Conservation (phyloP, 2,797 vertebrate genomes). For the Melanotaenia maccullochi region DNA sequence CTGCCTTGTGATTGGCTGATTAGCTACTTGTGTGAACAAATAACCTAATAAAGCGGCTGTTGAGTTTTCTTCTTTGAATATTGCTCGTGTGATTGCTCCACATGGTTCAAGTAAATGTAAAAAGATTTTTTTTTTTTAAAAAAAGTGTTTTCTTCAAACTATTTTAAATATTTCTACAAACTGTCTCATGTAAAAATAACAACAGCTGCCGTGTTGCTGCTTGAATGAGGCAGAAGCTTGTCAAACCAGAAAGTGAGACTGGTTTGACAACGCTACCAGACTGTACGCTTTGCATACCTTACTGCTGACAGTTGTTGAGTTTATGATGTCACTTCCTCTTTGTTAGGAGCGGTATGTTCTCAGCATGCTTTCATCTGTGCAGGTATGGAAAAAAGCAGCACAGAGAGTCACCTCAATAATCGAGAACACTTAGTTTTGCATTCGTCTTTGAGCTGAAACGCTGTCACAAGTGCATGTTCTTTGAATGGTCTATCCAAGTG, state of each 20-base stretch:
- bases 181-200: too few species aligned
- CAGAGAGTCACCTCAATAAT: not conserved
- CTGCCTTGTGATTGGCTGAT: too few species aligned
- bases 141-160: too few species aligned
- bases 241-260: slow-evolving; percentile 27
- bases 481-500: slow-evolving; percentile 30
- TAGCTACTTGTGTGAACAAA: too few species aligned
- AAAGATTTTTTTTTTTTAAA: too few species aligned
- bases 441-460: slow-evolving; percentile 12
- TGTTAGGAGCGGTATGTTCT: slow-evolving; percentile 1
- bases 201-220: not conserved
- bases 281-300: slow-evolving; percentile 29
- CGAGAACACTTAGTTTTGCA: slow-evolving; percentile 8
- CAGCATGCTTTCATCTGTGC: not conserved
- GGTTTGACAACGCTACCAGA: slow-evolving; percentile 26
- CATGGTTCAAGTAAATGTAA: too few species aligned
- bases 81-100: too few species aligned
- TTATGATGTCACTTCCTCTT: slow-evolving; percentile 48
- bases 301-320: slow-evolving; percentile 9
- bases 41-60: too few species aligned
- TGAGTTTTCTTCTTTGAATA: too few species aligned
- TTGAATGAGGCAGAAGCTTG: slow-evolving; percentile 3
- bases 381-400: slow-evolving; percentile 4
- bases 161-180: too few species aligned
- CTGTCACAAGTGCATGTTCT: slow-evolving; percentile 6